Conservation (phyloP, 2,113 vertebrate species). For the Caracal caracal region DNA sequence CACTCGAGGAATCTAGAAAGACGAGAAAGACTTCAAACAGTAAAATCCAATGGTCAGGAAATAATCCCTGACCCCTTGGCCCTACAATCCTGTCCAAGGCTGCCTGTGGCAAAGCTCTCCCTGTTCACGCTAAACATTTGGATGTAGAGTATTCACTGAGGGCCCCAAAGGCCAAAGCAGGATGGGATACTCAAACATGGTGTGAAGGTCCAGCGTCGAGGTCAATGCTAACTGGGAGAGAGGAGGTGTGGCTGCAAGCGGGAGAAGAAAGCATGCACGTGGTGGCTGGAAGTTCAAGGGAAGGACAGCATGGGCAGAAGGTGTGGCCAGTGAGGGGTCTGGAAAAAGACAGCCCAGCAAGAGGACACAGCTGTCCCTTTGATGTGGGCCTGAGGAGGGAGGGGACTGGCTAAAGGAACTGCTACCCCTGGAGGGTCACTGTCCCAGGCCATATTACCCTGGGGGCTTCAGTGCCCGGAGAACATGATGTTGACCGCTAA, state of each 20-base stretch:
- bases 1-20: background rate
- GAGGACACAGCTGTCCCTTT: background rate
- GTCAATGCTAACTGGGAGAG: too few relatives aligned
- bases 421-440: too few relatives aligned
- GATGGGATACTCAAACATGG: background rate
- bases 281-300: background rate
- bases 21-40: background rate
- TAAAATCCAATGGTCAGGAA: background rate
- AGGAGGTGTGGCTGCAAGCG: background rate
- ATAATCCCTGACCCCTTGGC: background rate
- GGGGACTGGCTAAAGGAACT: background rate
- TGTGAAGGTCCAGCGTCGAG: background rate
- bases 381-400: background rate
- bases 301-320: background rate
- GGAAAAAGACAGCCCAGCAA: background rate
- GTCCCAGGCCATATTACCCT: background rate
- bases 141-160: background rate
- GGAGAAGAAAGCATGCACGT: background rate
- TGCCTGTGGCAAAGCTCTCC: background rate
- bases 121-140: background rate
- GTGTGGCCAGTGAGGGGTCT: too few relatives aligned
- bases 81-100: background rate
- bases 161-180: background rate
- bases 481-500: too few relatives aligned
- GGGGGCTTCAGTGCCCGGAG: background rate